Percentiles rank a stretch among this genome's conserved stretches.
These are phyloP conservation scores for Pseudomyrmex concolor DNA, from an alignment of 1,140 invertebrate species.

Conservation along the genomic window DNA sequence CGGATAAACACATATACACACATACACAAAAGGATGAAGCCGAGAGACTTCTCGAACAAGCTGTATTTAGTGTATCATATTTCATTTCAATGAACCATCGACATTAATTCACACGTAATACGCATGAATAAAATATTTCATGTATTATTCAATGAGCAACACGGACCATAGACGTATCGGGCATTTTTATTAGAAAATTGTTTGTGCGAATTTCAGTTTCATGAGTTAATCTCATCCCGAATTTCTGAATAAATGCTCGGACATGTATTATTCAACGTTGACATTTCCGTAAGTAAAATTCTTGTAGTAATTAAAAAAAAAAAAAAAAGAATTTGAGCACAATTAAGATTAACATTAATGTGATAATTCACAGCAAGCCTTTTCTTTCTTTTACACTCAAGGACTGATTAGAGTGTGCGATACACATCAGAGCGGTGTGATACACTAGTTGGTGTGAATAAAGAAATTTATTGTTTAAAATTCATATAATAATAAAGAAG, in stretches of 20 bases:
- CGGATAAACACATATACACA: background rate
- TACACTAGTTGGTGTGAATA: no score
- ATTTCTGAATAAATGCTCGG: constrained; percentile 7
- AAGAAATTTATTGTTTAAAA: background rate
- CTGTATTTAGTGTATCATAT: constrained; percentile 42
- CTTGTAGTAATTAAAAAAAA: background rate
- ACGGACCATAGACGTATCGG: background rate
- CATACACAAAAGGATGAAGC: background rate
- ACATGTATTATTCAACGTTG: background rate
- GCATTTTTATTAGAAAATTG: constrained; percentile 46
- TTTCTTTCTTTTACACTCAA: no score
- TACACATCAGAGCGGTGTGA: no score
- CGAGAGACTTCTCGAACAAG: background rate
- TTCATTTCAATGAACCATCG: constrained; percentile 48
- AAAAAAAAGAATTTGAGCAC: background rate
- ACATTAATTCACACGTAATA: constrained; percentile 38
- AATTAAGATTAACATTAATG: no score
- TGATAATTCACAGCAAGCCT: no score
- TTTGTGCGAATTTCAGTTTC: constrained; percentile 29
- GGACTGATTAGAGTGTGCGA: no score
- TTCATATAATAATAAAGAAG: background rate
- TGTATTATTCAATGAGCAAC: constrained; percentile 48
- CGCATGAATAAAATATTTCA: constrained; percentile 38
- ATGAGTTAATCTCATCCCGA: constrained; percentile 17
- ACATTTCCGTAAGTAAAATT: background rate